phyloP scores from a whole-genome alignment of 2,113 vertebrate species.

The Paedocypris sp. region DNA sequence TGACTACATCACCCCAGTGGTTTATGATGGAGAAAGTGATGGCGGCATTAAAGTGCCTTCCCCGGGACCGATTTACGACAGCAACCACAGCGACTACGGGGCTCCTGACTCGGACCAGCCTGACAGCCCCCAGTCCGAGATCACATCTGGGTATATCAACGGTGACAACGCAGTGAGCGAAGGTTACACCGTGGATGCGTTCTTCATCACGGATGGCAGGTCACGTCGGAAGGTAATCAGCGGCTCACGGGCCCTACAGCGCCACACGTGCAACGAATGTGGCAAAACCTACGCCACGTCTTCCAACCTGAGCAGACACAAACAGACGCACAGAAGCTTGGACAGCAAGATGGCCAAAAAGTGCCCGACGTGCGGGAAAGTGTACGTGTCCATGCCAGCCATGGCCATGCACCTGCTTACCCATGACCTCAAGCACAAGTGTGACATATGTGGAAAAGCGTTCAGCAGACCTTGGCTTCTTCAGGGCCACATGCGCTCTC shows the following conservation, averaged over 20 bases:
- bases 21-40: slow-evolving; percentile 75
- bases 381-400: slow-evolving; percentile 92
- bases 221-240: slow-evolving; percentile 71
- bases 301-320: slow-evolving; percentile 84
- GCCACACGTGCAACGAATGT: slow-evolving; percentile 79
- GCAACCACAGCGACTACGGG: slow-evolving; percentile 76
- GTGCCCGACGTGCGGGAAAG: slow-evolving; percentile 84
- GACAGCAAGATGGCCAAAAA: slow-evolving; percentile 89
- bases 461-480: slow-evolving; percentile 87
- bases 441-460: slow-evolving; percentile 81
- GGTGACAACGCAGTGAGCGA: slow-evolving; percentile 81
- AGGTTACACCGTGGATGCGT: slow-evolving; percentile 81
- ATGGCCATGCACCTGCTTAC: slow-evolving; percentile 94
- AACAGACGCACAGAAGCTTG: slow-evolving; percentile 85
- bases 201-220: slow-evolving; percentile 86
- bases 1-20: slow-evolving; percentile 80
- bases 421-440: slow-evolving; percentile 92
- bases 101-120: slow-evolving; percentile 74
- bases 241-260: slow-evolving; percentile 60
- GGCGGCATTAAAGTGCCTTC: slow-evolving; percentile 78
- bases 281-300: slow-evolving; percentile 85
- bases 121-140: slow-evolving; percentile 75
- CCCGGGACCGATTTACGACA: slow-evolving; percentile 75
- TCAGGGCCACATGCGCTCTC: slow-evolving; percentile 89
- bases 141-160: slow-evolving; percentile 81